These are phyloP conservation scores for Calephelis virginiensis DNA, from an alignment of 1,140 invertebrate species.

Conservation along the genomic window DNA sequence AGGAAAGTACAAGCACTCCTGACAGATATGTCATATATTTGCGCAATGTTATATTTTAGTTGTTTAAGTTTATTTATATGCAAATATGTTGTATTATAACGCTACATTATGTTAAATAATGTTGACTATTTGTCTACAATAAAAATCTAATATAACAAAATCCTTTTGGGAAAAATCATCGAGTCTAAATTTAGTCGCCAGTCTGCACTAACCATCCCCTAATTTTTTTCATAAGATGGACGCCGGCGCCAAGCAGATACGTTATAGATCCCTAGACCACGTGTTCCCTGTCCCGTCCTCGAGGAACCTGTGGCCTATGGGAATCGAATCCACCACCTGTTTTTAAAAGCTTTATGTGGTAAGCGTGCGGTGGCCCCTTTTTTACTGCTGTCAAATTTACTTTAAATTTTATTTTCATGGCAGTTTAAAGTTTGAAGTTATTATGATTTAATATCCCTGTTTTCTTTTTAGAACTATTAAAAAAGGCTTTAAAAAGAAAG, in stretches of 20 bases:
- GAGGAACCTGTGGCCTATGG: conserved; percentile 49
- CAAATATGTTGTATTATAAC: too few species aligned
- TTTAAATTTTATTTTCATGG: conserved; percentile 26
- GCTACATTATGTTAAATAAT: too few species aligned
- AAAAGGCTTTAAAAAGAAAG: too few species aligned
- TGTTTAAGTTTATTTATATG: too few species aligned
- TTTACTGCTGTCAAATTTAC: conserved; percentile 28
- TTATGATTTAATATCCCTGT: conserved; percentile 19
- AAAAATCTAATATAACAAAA: too few species aligned
- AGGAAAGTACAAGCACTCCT: too few species aligned
- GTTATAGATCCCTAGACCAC: conserved; percentile 54
- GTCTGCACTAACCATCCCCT: conserved; percentile 39
- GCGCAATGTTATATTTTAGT: too few species aligned
- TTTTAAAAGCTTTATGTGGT: conserved; percentile 56
- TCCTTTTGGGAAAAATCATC: too few species aligned
- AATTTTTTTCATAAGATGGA: conserved; percentile 34
- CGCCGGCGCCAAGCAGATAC: conserved; percentile 63
- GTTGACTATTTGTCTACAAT: too few species aligned
- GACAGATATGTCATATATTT: too few species aligned
- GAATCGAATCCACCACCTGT: conserved; percentile 55
- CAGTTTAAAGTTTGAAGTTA: conserved; percentile 11
- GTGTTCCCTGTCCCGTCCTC: conserved; percentile 36
- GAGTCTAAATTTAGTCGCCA: conserved; percentile 22
- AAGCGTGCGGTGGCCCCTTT: conserved; percentile 41
- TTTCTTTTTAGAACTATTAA: neutral